Percentiles rank a stretch among this genome's conserved stretches.
These are phyloP conservation scores for Chloroceryle aenea DNA, from an alignment of 2,113 vertebrate species.

Conservation along the genomic window DNA sequence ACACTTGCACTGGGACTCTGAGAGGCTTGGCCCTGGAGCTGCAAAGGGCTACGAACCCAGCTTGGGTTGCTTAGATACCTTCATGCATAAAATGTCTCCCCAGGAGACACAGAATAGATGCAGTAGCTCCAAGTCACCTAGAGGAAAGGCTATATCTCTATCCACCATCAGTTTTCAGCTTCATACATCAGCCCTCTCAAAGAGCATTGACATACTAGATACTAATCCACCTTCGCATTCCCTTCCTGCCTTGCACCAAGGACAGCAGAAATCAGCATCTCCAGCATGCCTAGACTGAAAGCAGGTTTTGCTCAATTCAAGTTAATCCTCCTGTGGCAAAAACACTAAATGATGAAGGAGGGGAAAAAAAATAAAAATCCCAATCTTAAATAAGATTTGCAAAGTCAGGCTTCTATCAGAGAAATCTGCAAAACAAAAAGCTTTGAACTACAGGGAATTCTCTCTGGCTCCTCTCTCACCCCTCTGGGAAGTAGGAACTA, in stretches of 20 bases:
- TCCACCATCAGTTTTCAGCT: not conserved
- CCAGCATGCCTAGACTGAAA: fast-evolving
- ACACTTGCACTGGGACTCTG: not conserved
- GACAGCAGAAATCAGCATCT: not conserved
- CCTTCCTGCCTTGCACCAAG: not conserved
- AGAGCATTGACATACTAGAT: not conserved
- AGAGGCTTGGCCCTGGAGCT: not conserved
- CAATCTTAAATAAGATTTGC: not conserved
- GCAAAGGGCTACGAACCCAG: not conserved
- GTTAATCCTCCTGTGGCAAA: not conserved
- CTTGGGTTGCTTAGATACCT: not conserved
- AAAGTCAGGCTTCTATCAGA: not conserved
- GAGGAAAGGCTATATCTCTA: not conserved
- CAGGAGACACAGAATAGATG: not conserved
- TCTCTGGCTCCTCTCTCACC: not conserved
- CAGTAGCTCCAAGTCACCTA: not conserved
- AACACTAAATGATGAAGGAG: not conserved
- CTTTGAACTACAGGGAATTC: not conserved
- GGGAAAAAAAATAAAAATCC: too few relatives aligned
- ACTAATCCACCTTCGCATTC: not conserved
- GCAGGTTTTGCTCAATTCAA: not conserved
- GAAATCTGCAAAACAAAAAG: not conserved
- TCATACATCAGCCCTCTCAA: not conserved
- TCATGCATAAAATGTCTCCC: not conserved
- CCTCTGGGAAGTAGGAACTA: not conserved